Percentiles rank a stretch among this genome's conserved stretches.
Conservation (phyloP, 2,888 invertebrate genomes). For the Drosophila anceps region DNA sequence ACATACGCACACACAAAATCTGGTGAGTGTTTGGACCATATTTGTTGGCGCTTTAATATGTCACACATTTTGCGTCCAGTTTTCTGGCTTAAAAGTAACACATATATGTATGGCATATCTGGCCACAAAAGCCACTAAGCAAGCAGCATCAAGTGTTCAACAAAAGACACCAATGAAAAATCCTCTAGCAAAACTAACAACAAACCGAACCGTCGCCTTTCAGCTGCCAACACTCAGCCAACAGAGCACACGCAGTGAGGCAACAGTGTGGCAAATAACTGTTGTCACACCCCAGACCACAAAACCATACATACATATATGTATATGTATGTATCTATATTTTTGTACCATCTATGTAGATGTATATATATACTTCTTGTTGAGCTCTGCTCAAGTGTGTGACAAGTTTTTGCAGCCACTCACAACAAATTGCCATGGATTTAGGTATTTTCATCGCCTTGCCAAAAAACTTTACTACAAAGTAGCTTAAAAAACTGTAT, state of each 20-base stretch:
- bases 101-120: constrained; percentile 33
- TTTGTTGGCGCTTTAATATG: constrained; percentile 42
- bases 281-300: constrained; percentile 54
- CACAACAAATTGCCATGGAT: constrained; percentile 76
- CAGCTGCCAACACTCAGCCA: constrained; percentile 39
- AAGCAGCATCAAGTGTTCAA: constrained; percentile 42
- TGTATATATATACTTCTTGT: constrained; percentile 35
- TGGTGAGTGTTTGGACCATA: constrained; percentile 17
- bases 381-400: constrained; percentile 72
- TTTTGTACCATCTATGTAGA: constrained; percentile 12
- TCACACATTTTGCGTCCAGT: constrained; percentile 51
- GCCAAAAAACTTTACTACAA: constrained; percentile 37
- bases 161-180: constrained; percentile 42
- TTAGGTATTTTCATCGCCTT: constrained; percentile 60
- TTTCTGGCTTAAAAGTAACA: constrained; percentile 64
- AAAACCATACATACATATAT: constrained; percentile 6
- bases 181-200: constrained; percentile 34
- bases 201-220: constrained; percentile 28
- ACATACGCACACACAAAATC: background rate
- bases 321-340: too few relatives aligned
- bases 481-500: constrained; percentile 36
- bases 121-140: constrained; percentile 51
- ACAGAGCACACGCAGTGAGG: constrained; percentile 30
- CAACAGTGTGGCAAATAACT: constrained; percentile 79
- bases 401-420: constrained; percentile 63